Conservation (phyloP, 2,888 invertebrate genomes). For the Notocelia uddmanniana region DNA sequence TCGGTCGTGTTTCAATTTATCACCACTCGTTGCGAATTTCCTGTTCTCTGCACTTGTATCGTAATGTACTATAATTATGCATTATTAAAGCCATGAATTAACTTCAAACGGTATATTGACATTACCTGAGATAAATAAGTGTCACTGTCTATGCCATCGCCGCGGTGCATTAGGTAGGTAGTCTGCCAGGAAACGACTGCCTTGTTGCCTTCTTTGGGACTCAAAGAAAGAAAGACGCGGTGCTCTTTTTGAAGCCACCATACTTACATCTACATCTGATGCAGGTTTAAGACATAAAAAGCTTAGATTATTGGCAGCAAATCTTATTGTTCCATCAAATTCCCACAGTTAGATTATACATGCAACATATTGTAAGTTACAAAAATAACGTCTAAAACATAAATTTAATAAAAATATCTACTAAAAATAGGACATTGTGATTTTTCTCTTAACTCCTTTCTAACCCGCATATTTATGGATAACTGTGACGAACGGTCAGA, state of each 20-base stretch:
- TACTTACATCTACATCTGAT: not conserved
- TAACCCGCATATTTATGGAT: no score
- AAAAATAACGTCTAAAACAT: no score
- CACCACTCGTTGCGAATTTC: no score
- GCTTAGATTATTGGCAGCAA: not conserved
- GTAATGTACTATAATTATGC: no score
- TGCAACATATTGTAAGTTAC: no score
- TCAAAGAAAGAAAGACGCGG: not conserved
- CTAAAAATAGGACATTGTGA: no score
- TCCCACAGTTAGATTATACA: no score
- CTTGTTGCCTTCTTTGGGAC: conserved; percentile 1
- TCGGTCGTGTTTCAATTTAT: no score
- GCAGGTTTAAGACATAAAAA: not conserved
- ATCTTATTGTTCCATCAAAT: no score
- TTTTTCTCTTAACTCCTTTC: no score
- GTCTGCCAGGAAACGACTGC: conserved; percentile 2
- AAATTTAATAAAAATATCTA: no score
- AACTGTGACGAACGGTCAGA: not conserved
- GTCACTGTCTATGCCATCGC: not conserved
- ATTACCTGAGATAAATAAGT: not conserved
- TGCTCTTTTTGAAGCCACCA: not conserved
- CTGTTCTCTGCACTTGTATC: no score
- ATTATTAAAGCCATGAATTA: not conserved
- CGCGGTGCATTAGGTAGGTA: not conserved
- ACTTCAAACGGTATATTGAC: not conserved